Evolutionary conservation across 2,113 vertebrate species (phyloP).

Genomic region (Entomyzon cyanotis): DNA sequence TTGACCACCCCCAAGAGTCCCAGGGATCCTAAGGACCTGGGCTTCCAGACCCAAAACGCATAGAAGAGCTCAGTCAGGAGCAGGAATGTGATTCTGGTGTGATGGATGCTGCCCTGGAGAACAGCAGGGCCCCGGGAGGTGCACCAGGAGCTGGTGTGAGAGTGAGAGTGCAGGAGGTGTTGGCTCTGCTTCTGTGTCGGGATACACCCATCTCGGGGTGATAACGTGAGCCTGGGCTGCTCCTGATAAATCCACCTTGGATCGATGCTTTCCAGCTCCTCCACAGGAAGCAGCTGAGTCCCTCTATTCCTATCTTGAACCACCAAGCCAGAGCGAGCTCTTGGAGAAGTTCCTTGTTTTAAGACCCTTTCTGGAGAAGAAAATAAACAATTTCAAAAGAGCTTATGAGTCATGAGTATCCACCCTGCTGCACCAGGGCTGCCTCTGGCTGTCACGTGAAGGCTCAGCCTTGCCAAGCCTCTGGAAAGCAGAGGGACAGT

Average conservation of each 20-base stretch:
- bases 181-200: background rate
- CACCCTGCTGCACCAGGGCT: slow-evolving; percentile 2
- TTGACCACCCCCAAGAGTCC: fast-evolving
- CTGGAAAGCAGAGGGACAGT: background rate
- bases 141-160: background rate
- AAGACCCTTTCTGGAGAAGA: slow-evolving; percentile 4
- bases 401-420: slow-evolving; percentile 20
- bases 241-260: background rate
- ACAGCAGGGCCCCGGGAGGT: background rate
- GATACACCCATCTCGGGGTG: background rate
- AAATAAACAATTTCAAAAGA: slow-evolving; percentile 23
- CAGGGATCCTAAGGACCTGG: background rate
- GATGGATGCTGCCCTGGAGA: background rate
- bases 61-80: background rate
- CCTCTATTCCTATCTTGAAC: background rate
- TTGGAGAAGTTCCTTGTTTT: slow-evolving; percentile 18
- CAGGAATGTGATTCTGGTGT: fast-evolving
- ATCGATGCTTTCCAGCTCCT: background rate
- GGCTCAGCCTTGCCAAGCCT: background rate
- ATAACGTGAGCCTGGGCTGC: background rate
- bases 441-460: background rate
- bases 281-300: background rate
- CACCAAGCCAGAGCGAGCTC: background rate
- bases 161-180: background rate
- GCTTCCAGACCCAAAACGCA: background rate